Percentiles rank a stretch among this genome's conserved stretches.
Conservation (phyloP, 2,113 vertebrate genomes). For the Amblyopsis rosae region DNA sequence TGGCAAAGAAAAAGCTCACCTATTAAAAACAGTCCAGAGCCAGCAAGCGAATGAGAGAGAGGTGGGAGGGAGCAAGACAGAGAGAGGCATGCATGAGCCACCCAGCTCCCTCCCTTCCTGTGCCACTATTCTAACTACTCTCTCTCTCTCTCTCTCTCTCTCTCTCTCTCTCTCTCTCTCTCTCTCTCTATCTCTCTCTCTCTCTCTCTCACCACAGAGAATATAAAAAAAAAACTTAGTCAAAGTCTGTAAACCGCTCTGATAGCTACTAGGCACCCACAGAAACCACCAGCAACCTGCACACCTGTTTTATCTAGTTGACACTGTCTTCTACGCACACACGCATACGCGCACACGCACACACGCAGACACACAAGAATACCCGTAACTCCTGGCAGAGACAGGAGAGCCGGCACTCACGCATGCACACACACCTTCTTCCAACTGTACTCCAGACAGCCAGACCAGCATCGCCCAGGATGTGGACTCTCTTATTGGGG, state of each 20-base stretch:
- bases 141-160: slow-evolving; percentile 8
- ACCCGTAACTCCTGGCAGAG: not conserved
- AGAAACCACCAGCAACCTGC: too few relatives aligned
- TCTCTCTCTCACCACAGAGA: not conserved
- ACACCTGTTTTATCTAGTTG: too few relatives aligned
- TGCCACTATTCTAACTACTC: not conserved
- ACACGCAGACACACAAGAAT: not conserved
- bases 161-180: not conserved
- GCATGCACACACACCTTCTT: slow-evolving; percentile 42
- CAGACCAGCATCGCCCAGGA: slow-evolving; percentile 56
- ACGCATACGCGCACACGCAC: not conserved
- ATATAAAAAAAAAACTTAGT: too few relatives aligned
- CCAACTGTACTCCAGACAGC: slow-evolving; percentile 39
- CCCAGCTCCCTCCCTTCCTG: not conserved
- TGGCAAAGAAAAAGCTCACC: too few relatives aligned
- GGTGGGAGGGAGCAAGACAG: too few relatives aligned
- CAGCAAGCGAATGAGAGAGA: too few relatives aligned
- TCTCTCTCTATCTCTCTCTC: not conserved
- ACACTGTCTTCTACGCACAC: not conserved
- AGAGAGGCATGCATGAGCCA: not conserved
- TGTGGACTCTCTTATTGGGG: slow-evolving; percentile 74
- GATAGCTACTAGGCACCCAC: too few relatives aligned
- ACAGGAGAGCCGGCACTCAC: not conserved
- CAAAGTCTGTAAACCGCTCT: too few relatives aligned
- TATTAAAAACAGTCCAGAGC: too few relatives aligned